Evolutionary conservation across 2,797 vertebrate species (phyloP).

Genomic region (Uromys caudimaculatus): DNA sequence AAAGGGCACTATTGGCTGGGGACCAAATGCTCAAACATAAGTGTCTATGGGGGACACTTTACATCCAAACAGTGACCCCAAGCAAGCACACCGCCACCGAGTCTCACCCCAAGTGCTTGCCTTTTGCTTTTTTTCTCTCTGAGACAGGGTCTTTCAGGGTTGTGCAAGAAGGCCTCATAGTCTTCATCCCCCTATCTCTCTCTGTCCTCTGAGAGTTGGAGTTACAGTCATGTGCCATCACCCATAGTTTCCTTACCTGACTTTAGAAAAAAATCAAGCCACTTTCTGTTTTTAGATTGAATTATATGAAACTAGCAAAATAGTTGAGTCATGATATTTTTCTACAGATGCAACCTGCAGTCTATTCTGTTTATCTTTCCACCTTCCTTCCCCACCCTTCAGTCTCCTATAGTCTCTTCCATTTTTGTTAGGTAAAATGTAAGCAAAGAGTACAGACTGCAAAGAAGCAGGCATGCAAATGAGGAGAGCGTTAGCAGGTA

Average conservation of each 20-base stretch:
- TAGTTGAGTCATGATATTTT: neutral
- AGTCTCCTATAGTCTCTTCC: neutral
- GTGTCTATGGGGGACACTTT: neutral
- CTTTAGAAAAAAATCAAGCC: neutral
- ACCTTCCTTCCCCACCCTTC: neutral
- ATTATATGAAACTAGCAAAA: neutral
- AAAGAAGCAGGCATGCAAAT: too few species aligned
- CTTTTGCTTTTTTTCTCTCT: neutral
- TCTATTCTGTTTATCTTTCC: neutral
- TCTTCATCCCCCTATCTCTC: neutral
- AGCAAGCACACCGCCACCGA: neutral
- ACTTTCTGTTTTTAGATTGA: neutral
- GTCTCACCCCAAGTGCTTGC: neutral
- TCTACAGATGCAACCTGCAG: neutral
- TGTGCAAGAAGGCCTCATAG: neutral
- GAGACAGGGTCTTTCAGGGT: neutral
- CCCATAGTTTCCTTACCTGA: neutral
- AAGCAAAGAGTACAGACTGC: neutral
- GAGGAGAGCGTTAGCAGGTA: neutral
- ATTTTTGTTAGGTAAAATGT: neutral
- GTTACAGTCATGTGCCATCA: neutral
- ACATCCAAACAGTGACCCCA: neutral
- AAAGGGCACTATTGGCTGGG: neutral
- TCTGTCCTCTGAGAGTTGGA: neutral
- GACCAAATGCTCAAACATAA: neutral